Percentiles rank a stretch among this genome's conserved stretches.
phyloP scores from a whole-genome alignment of 1,140 invertebrate genomes.

The Danaus plexippus region DNA sequence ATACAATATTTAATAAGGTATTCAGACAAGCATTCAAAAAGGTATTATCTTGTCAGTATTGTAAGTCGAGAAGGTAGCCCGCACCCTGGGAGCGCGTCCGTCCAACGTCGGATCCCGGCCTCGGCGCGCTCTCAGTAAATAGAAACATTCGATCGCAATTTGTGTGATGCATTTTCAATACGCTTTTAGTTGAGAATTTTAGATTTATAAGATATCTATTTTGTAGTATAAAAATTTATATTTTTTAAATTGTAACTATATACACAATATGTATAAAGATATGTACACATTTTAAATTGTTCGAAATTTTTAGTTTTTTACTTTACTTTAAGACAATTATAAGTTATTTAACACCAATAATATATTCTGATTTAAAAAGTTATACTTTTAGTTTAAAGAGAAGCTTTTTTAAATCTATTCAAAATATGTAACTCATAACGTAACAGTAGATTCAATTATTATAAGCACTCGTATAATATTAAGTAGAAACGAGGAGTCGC shows the following conservation, averaged over 20 bases:
- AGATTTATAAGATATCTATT: constrained; percentile 28
- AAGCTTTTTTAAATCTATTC: too few relatives aligned
- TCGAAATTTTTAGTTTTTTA: not conserved
- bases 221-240: constrained; percentile 19
- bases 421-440: too few relatives aligned
- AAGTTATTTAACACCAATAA: too few relatives aligned
- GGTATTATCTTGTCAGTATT: constrained; percentile 85
- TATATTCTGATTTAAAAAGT: too few relatives aligned
- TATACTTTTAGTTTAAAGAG: too few relatives aligned
- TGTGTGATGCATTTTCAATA: constrained; percentile 29
- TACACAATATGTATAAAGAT: constrained; percentile 1
- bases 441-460: constrained; percentile 1
- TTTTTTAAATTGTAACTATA: constrained; percentile 2
- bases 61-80: constrained; percentile 73
- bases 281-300: not conserved
- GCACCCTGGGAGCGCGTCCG: constrained; percentile 67
- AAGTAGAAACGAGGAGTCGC: constrained; percentile 22
- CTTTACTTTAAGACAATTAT: not conserved
- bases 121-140: constrained; percentile 62
- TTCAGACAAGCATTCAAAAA: constrained; percentile 93
- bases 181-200: constrained; percentile 30
- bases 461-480: constrained; percentile 10
- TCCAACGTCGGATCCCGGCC: constrained; percentile 57
- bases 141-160: constrained; percentile 60
- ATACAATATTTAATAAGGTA: constrained; percentile 95